Evolutionary conservation across 2,797 vertebrate species (phyloP), one percentile per base, ranked within the genome.

Genomic region (Apogon hyalosoma): DNA sequence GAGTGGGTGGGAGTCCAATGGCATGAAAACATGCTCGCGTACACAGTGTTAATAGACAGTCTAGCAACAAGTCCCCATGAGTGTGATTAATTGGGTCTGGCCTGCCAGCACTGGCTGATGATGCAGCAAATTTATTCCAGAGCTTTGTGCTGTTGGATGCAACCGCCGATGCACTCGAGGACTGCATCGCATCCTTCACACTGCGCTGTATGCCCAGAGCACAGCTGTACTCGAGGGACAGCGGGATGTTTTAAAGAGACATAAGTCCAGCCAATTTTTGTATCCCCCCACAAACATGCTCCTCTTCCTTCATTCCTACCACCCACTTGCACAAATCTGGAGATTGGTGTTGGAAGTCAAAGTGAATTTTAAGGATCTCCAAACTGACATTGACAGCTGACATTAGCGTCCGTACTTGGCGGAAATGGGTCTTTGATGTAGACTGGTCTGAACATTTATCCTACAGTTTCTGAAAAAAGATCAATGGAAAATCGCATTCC

Each of bases 11-110:
- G 54, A 73, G 68, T 82, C 63, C 58, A 71, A 61, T 60, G 64
- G 45, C 56, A 71, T 59, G 57, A 83, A 73, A 75, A 73, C 60
- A 75, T 45, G 43, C 60, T 52, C 68, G 52, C 45, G 53, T 49
- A 38, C 56, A 65, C 65, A 56, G 40, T 42, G 77, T 70, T 76
- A 77, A 78, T 66, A 70, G 77, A 79, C 74, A 61, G 24, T 7
- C 68, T 42, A 65, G 43, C 69, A 77, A 73, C 77, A 81, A 67
- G 70, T 65, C 39, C 60, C 42, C 36, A 21, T 68, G 63, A 84
- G 67, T 54, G 72, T 80, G 73, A 88, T 87, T 82, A 82, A 86
- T 85, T 72, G 59, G 63, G 43, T 53, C 31, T 40, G 42, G 74
- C 18, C 49, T 80, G 63, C 77, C 65, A 76, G 51, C 69, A 51